Base-by-base conservation (phyloP, 2,797 vertebrate species). In the Choloepus didactylus region DNA sequence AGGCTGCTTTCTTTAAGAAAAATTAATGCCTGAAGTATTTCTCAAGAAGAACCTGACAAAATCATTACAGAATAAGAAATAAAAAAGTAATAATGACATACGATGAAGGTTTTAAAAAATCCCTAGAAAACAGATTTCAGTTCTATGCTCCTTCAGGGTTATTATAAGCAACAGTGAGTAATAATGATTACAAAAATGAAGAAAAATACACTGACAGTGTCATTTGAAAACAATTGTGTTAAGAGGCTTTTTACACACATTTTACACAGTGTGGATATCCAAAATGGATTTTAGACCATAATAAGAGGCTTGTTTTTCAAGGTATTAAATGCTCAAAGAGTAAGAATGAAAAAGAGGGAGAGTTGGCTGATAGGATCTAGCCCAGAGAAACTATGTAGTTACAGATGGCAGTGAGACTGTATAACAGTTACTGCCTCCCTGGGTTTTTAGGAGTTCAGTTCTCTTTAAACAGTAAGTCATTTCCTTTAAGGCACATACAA, bases 241-340 rank as follows among this genome's bases (percentile, higher is more conserved):
- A 97, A 98, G 96, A 98, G 80, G 27, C 85, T 97, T 98, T 97
- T 98, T 98, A 95, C 73, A 81, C 77, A 73, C 87, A 96, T 95
- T 95, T 98, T 92, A 91, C 9, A 87, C 59, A 76, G 60, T 84
- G 83, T 94, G 87, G 77, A 73, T 95, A 94, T 87, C 87, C 89
- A 85, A 96, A 93, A 92, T 82, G 60, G 81, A 75, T 93, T 97
- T 97, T 91, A 93, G 70, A 96, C 29, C 46, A 79, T 97, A 95
- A 92, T 95, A 96, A 92, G 89, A 97, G 25, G 56, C n/a, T 91
- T 97, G 59, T 95, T 98, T 98, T 83, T 94, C 96, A 93, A 95
- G 93, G 87, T 96, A 93, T 93, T 94, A 98, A 97, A 80, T 64
- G 7, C 21, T 10, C 38, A 84, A 96, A 95, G 59, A 96, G 14